Evolutionary conservation across 2,888 invertebrate genomes (phyloP).

Genomic region (Diarsia rubi): DNA sequence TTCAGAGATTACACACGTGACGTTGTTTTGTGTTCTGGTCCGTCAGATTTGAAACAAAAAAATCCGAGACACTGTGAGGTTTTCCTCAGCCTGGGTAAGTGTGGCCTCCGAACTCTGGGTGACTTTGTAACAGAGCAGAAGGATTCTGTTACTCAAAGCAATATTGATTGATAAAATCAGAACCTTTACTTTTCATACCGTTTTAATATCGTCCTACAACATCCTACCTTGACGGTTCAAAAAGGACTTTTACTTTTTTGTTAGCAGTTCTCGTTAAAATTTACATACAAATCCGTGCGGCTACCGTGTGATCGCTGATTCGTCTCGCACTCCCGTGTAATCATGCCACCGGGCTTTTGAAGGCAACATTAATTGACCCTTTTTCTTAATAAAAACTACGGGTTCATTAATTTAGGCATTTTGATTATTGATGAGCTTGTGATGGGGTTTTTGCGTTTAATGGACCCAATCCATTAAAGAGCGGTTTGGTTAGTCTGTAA

Average conservation of each 20-base stretch:
- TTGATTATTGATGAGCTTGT: conserved; percentile 30
- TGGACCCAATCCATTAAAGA: too few species aligned
- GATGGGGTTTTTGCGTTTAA: conserved; percentile 11
- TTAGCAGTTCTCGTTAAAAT: conserved; percentile 41
- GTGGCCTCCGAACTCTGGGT: background rate
- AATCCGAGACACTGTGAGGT: too few species aligned
- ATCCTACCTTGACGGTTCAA: conserved; percentile 24
- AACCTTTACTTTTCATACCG: background rate
- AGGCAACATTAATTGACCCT: conserved; percentile 31
- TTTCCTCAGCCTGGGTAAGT: background rate
- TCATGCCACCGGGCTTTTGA: conserved; percentile 35
- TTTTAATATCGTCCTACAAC: conserved; percentile 24
- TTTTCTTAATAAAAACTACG: conserved; percentile 38
- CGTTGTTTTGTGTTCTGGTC: background rate
- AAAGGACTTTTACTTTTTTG: conserved; percentile 49
- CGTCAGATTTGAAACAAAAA: too few species aligned
- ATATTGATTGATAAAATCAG: background rate
- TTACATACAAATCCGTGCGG: conserved; percentile 48
- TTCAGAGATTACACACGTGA: background rate
- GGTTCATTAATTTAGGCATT: conserved; percentile 31
- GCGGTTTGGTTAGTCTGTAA: background rate
- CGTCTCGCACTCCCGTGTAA: conserved; percentile 42
- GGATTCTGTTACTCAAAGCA: background rate
- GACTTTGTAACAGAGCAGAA: background rate
- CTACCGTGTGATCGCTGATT: conserved; percentile 57